Conservation (phyloP, 2,888 invertebrate species). For the Litoditis marina region DNA sequence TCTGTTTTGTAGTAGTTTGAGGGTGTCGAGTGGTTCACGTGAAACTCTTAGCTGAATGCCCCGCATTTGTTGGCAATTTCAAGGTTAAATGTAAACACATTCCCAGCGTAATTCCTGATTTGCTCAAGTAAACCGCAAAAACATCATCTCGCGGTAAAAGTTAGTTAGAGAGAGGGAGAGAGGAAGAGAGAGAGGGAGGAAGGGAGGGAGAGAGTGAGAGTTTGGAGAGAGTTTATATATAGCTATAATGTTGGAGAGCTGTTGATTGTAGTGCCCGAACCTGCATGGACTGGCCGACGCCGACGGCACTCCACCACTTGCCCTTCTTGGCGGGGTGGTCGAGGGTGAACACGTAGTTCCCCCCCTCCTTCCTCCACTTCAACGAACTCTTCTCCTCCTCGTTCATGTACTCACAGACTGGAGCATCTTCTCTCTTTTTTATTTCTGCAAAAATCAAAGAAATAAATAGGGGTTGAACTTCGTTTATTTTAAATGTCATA, state of each 20-base stretch:
- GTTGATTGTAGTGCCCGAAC: conserved; percentile 12
- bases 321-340: conserved; percentile 40
- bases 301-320: conserved; percentile 43
- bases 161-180: conserved; percentile 2
- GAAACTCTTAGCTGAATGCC: too few relatives aligned
- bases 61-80: too few relatives aligned
- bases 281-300: conserved; percentile 39
- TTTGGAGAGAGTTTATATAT: too few relatives aligned
- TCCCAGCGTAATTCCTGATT: too few relatives aligned
- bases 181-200: background rate
- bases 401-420: conserved; percentile 14
- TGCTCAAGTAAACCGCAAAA: too few relatives aligned
- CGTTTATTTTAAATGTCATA: too few relatives aligned
- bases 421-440: conserved; percentile 14
- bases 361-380: conserved; percentile 7
- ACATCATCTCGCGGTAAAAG: background rate
- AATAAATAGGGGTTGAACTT: too few relatives aligned
- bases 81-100: too few relatives aligned
- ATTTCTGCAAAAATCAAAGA: too few relatives aligned
- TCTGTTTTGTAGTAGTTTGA: too few relatives aligned
- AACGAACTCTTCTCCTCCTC: conserved; percentile 3
- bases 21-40: too few relatives aligned
- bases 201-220: background rate
- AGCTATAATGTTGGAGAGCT: too few relatives aligned
- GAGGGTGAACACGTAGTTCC: conserved; percentile 21